Evolutionary conservation across 2,888 invertebrate genomes (phyloP).

Genomic region (Galerucella calmariensis): DNA sequence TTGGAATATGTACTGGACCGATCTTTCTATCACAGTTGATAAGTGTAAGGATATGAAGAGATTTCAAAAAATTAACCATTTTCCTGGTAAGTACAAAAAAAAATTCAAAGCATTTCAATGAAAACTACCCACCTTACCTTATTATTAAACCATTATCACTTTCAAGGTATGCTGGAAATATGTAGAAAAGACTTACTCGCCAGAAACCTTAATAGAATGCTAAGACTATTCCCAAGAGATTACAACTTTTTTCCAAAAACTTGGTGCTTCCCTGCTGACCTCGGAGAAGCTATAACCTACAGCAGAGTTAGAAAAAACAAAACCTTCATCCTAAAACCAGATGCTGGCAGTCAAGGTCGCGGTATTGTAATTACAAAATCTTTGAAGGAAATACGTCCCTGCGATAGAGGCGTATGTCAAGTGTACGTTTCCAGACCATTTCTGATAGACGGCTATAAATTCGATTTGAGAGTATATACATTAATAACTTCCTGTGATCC

Average conservation of each 20-base stretch:
- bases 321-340: constrained; percentile 91
- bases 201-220: constrained; percentile 90
- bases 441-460: constrained; percentile 91
- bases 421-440: constrained; percentile 80
- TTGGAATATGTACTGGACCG: constrained; percentile 94
- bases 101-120: no score
- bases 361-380: constrained; percentile 89
- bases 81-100: constrained; percentile 59
- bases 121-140: background rate
- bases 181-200: constrained; percentile 87
- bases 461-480: constrained; percentile 89
- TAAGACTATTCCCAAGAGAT: constrained; percentile 86
- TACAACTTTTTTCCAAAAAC: constrained; percentile 94
- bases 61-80: constrained; percentile 93
- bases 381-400: constrained; percentile 81
- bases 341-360: constrained; percentile 89
- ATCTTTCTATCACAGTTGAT: constrained; percentile 86
- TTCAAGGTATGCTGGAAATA: constrained; percentile 63
- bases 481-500: constrained; percentile 93
- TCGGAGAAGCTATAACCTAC: constrained; percentile 79
- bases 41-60: constrained; percentile 91
- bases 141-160: background rate
- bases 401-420: constrained; percentile 89
- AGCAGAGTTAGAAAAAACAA: constrained; percentile 77
- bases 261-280: constrained; percentile 92